Evolutionary conservation across 1,140 invertebrate genomes (phyloP).

Genomic region (Rhynchophorus ferrugineus): DNA sequence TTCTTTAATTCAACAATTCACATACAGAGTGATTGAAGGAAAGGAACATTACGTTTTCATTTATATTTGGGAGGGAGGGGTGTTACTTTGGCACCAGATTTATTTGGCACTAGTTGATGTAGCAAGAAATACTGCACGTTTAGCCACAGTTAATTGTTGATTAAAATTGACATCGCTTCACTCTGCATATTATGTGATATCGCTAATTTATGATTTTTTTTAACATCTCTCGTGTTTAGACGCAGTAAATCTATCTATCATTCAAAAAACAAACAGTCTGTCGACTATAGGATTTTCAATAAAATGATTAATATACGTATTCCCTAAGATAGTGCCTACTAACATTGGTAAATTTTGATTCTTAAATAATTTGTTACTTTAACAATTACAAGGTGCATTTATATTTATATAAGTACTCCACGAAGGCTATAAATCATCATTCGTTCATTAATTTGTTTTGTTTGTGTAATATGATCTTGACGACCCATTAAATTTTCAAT

Average conservation of each 20-base stretch:
- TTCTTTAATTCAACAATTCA: neutral
- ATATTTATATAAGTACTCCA: neutral
- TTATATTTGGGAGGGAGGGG: constrained; percentile 8
- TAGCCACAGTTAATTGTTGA: constrained; percentile 1
- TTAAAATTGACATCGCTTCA: constrained; percentile 14
- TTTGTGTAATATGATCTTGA: constrained; percentile 8
- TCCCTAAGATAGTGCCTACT: constrained; percentile 7
- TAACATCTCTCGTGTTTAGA: too few relatives aligned
- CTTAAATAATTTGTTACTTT: constrained; percentile 5
- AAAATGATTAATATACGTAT: neutral
- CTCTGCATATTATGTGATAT: too few relatives aligned
- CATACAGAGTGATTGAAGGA: constrained; percentile 13
- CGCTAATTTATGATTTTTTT: too few relatives aligned
- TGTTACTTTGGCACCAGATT: constrained; percentile 11
- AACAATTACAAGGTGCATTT: constrained; percentile 11
- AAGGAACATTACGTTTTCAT: neutral
- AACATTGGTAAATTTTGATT: constrained; percentile 13
- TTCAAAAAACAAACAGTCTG: too few relatives aligned
- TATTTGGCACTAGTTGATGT: too few relatives aligned
- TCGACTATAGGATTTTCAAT: too few relatives aligned
- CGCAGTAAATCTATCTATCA: too few relatives aligned
- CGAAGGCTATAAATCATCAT: neutral
- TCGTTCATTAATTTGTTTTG: too few relatives aligned
- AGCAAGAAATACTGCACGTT: too few relatives aligned
- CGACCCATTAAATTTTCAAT: constrained; percentile 17